These are phyloP conservation scores for Megamerina dolium DNA, from an alignment of 2,888 invertebrate species.

Conservation along the genomic window DNA sequence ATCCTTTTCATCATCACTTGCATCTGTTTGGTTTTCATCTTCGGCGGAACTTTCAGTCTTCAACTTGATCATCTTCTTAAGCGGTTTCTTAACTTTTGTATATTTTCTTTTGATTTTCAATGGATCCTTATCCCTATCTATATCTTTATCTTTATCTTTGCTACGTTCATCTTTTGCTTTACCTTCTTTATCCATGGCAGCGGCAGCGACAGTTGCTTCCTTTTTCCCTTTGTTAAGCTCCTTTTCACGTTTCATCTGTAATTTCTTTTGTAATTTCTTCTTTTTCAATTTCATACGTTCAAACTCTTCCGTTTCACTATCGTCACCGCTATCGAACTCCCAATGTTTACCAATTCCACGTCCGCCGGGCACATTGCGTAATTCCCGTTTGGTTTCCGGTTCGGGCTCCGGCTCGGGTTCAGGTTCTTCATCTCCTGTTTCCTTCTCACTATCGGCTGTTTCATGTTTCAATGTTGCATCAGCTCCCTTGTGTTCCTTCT, in stretches of 20 bases:
- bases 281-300: conserved; percentile 30
- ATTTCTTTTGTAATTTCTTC: conserved; percentile 31
- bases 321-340: conserved; percentile 64
- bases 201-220: conserved; percentile 25
- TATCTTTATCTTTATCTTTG: conserved; percentile 30
- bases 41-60: conserved; percentile 27
- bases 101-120: conserved; percentile 27
- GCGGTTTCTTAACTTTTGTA: conserved; percentile 24
- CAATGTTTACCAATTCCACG: conserved; percentile 76
- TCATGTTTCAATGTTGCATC: conserved; percentile 15
- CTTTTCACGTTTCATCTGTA: conserved; percentile 33
- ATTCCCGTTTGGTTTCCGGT: conserved; percentile 52
- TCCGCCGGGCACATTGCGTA: conserved; percentile 71
- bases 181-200: conserved; percentile 25
- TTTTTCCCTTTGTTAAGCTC: conserved; percentile 37
- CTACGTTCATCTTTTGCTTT: conserved; percentile 28
- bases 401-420: conserved; percentile 27
- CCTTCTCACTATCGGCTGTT: not conserved
- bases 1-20: conserved; percentile 21
- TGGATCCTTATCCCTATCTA: conserved; percentile 21
- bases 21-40: conserved; percentile 32
- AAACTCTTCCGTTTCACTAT: conserved; percentile 42
- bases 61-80: conserved; percentile 27
- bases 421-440: conserved; percentile 10
- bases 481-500: conserved; percentile 18